Base-by-base conservation (phyloP, 2,888 invertebrate genomes). In the Lepetodrilus schrolli region DNA sequence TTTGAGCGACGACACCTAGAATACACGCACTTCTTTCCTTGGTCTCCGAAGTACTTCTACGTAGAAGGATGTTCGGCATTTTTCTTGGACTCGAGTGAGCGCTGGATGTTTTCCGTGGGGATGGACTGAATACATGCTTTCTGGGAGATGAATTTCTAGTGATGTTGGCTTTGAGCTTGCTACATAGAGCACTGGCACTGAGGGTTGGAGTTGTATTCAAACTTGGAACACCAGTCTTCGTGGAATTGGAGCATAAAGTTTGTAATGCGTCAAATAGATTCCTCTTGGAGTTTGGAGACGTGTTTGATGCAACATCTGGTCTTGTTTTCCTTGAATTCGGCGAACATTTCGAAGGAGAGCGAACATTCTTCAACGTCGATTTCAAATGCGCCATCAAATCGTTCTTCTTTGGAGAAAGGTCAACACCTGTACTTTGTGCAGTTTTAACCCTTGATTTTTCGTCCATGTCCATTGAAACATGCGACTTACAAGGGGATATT, bases 221-320 rank as follows among this genome's bases (percentile, higher is more conserved):
- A 58, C 26, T 17, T 7, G 26, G 26, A 30, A 17, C 13, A 7
- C 10, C 58, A 30, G 23, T 58, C 58, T 58, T 58, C 17, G 58
- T 23, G 7, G 58, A 23, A 58, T 34, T 58, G 34, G 58, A 23
- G 34, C 58, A 58, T n/a, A 58, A 30, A 1, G 58, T 58, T 17
- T 58, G 58, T 30, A 58, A 30, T 17, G 58, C 34, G 3, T 58
- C 58, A 58, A 58, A 58, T n/a, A 58, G 34, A 30, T 58, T 58
- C 17, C 58, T 58, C 58, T 58, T 58, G 26, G 58, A 50, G 20
- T 50, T 10, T 13, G 34, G 17, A 0, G 34, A 51, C 0, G 30
- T 23, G n/a, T 21, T 30, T 7, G 43, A 43, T 43, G 30, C n/a
- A n/a, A 58, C 26, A 58, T 58, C 30, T n/a, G 58, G n/a, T 17